Base-by-base conservation (phyloP, 2,113 vertebrate species). In the Ctenomys sociabilis region DNA sequence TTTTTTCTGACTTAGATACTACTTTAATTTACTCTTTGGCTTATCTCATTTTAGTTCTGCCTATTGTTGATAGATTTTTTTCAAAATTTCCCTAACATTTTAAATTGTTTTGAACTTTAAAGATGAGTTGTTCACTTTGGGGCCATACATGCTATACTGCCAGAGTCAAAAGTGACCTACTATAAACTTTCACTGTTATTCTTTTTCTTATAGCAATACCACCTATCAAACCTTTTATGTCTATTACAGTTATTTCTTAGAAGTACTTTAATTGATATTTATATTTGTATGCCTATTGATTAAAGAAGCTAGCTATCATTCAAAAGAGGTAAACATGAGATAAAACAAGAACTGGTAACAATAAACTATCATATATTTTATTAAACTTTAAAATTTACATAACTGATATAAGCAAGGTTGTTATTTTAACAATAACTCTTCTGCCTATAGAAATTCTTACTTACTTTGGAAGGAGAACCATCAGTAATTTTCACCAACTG, bases 401-500 rank as follows among this genome's bases (percentile, higher is more conserved):
- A 88, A 86, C 22, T 64, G 40, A 70, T 35, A 93, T 40, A 96
- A 97, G 11, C 7, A 97, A 92, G 11, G 3, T 92, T 87, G 86
- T 30, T 78, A 85, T 93, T 85, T 91, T 95, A 96, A 52, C 85
- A 95, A 85, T 86, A 98, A 43, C 45, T 32, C 32, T 78, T 57
- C 63, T 75, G 59, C 94, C 37, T 94, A 95, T 3, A 86, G 91
- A 93, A 98, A 90, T 28, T 54, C 21, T 95, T 94, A 98, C 99
- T 98, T 98, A 99, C 99, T 99, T 99, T 99, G 98, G 99, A 99
- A 97, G 99, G 99, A 92, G 99, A 99, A 82, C 99, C 99, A 97
- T 99, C 99, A 52, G 99, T 99, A 98, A 99, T 99, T 97, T 99
- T 99, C 98, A 99, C 99, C 98, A 99, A 99, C 98, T 99, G 99